Conservation (phyloP, 2,797 vertebrate genomes). For the Mastacembelus armatus region DNA sequence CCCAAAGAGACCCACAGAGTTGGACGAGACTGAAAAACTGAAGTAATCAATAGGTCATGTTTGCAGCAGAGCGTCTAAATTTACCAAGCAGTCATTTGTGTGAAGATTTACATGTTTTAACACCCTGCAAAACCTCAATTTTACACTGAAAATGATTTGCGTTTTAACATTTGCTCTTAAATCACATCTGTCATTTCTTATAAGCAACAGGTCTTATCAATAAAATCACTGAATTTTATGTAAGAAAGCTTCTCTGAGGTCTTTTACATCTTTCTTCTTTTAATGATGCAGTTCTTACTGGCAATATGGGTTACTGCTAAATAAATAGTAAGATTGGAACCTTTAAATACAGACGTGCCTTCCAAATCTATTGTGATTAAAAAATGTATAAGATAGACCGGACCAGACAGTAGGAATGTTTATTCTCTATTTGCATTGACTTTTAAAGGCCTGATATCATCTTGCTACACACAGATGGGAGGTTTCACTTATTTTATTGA, state of each 20-base stretch:
- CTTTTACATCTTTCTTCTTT: too few species aligned
- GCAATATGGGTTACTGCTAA: neutral
- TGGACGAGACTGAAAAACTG: slow-evolving; percentile 84
- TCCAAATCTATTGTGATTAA: neutral
- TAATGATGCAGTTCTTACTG: too few species aligned
- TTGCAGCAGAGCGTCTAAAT: neutral
- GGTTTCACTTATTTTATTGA: neutral
- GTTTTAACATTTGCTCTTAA: neutral
- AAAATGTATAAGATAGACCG: neutral
- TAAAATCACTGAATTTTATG: neutral
- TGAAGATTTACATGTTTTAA: slow-evolving; percentile 9
- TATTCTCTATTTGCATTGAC: too few species aligned
- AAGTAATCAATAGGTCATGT: neutral
- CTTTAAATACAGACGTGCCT: neutral
- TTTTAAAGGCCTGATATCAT: neutral
- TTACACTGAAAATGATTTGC: neutral
- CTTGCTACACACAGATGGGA: neutral
- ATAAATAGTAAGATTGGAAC: neutral
- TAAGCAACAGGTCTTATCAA: neutral
- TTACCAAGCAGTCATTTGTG: neutral
- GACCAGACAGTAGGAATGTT: slow-evolving; percentile 1
- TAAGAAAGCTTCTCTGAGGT: slow-evolving; percentile 18
- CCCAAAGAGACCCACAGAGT: slow-evolving; percentile 87
- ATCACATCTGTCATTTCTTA: neutral
- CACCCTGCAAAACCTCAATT: neutral